Evolutionary conservation across 1,140 invertebrate genomes (phyloP).

Genomic region (Listronotus bonariensis): DNA sequence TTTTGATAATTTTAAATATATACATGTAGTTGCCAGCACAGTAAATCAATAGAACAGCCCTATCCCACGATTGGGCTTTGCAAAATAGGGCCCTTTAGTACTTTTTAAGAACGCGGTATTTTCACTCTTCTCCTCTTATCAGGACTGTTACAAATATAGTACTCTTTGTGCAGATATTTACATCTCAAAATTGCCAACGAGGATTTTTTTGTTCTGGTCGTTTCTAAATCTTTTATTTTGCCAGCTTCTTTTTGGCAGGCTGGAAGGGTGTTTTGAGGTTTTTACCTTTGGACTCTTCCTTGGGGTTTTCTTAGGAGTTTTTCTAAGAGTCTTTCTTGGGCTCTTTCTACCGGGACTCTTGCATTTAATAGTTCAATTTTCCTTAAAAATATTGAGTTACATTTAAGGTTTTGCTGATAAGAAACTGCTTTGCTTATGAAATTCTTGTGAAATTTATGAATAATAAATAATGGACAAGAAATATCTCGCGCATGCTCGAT

Average conservation of each 20-base stretch:
- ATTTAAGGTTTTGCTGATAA: too few species aligned
- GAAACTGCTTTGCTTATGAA: too few species aligned
- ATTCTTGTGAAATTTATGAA: too few species aligned
- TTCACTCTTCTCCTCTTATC: conserved; percentile 7
- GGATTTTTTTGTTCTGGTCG: too few species aligned
- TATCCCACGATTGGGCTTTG: too few species aligned
- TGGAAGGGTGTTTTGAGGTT: conserved; percentile 51
- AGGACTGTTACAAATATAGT: conserved; percentile 47
- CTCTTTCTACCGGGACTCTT: conserved; percentile 60
- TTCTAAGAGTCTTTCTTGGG: conserved; percentile 58
- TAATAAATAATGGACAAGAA: too few species aligned
- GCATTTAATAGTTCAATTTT: conserved; percentile 49
- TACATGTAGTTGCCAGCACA: too few species aligned
- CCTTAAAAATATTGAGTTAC: conserved; percentile 32
- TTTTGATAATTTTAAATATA: too few species aligned
- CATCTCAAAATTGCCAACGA: conserved; percentile 6
- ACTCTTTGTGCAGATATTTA: conserved; percentile 60
- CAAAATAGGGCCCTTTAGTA: conserved; percentile 57
- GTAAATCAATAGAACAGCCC: too few species aligned
- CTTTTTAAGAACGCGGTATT: background rate
- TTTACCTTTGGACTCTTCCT: conserved; percentile 49
- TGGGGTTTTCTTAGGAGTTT: conserved; percentile 54
- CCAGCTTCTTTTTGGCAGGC: conserved; percentile 59
- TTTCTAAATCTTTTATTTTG: too few species aligned
- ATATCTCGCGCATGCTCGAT: too few species aligned